Evolutionary conservation across 2,797 vertebrate genomes (phyloP).

Genomic region (Cuculus canorus): DNA sequence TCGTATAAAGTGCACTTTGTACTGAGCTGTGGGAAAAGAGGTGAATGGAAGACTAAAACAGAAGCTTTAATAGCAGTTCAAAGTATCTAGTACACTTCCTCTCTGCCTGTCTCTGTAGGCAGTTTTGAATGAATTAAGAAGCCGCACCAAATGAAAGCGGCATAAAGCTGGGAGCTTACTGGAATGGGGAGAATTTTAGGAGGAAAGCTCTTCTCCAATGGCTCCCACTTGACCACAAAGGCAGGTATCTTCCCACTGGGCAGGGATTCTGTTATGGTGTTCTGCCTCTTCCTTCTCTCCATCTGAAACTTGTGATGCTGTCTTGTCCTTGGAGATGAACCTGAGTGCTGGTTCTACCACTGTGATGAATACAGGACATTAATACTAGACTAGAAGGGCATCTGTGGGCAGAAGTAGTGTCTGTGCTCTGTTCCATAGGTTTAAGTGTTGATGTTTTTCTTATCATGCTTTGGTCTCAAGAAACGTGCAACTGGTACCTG

Average conservation of each 20-base stretch:
- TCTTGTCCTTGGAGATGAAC: neutral
- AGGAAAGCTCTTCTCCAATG: neutral
- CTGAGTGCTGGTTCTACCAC: rapidly evolving
- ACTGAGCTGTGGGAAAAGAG: neutral
- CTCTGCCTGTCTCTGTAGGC: neutral
- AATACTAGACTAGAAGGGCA: neutral
- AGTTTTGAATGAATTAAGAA: neutral
- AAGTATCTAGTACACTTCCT: neutral
- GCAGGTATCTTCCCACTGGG: neutral
- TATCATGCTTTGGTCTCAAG: neutral
- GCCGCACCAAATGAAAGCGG: neutral
- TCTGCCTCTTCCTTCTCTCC: neutral
- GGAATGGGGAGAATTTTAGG: neutral
- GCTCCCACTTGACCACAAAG: neutral
- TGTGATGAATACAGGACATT: neutral
- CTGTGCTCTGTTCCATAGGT: rapidly evolving
- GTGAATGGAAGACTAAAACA: neutral
- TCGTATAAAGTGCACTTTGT: conserved; percentile 14
- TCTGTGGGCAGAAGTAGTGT: neutral
- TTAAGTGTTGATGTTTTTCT: neutral
- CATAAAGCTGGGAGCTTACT: neutral
- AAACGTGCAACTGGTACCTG: rapidly evolving
- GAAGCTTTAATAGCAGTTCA: neutral
- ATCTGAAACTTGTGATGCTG: no score
- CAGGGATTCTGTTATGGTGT: neutral